Base-by-base conservation (phyloP, 37 sponge, comb jelly and placozoan genomes). In the Corticium candelabrum region DNA sequence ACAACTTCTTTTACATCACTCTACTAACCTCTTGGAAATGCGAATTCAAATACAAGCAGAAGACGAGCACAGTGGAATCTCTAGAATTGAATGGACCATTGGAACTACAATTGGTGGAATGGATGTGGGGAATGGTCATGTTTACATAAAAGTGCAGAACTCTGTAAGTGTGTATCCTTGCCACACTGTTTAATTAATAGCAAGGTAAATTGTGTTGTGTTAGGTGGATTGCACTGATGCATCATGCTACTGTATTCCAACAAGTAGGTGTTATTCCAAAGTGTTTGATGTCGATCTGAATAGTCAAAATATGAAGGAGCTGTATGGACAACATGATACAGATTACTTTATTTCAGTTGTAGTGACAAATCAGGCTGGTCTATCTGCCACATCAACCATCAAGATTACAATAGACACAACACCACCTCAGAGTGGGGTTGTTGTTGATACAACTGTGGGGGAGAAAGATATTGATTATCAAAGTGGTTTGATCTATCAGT, bases 351-450 rank as follows among this genome's bases (percentile, higher is more conserved):
- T 87, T 73, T 83, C 88, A 21, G 81, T 90, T 40, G 76, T 68
- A 0, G 85, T 75, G 72, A 87, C 83, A 34, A 90, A 90, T 82
- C 79, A 77, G 43, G 91, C 91, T 41, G 70, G 35, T 68, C 81
- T 87, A 11, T 34, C 85, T 15, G 40, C 85, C 41, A 37, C 85
- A 0, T 77, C 79, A 1, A 34, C 79, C 3, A 79, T 68, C 27
- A 33, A 40, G 21, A 73, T 92, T 81, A 92, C 93, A 2, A 77
- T 89, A 15, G 93, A 92, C 56, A 76, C 80, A 36, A 92, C 93
- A 11, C 89, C 93, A 35, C 93, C 93, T 31, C 67, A 82, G 3
- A 31, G 30, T 21, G 93, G 93, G 3, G 62, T 74, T 4, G 89
- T 89, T 37, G 84, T 86, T 69, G 93, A 92, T 29, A 82, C 82